Evolutionary conservation across 2,888 invertebrate species (phyloP).

Genomic region (Chironomus tentans): DNA sequence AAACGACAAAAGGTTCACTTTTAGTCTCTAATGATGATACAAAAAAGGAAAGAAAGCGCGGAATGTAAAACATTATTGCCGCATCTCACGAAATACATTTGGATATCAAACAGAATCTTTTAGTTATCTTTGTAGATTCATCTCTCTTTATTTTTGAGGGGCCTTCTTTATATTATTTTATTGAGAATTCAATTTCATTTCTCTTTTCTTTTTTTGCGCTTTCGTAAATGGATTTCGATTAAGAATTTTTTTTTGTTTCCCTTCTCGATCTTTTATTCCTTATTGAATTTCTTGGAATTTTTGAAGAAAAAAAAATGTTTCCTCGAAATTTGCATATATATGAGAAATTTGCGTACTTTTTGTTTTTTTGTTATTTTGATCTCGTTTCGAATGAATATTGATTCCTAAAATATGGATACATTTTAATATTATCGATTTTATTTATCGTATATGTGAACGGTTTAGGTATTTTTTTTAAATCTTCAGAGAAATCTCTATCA

Average conservation of each 20-base stretch:
- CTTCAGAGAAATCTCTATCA: no score
- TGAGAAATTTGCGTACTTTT: neutral
- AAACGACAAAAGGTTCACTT: neutral
- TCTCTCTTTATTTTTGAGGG: neutral
- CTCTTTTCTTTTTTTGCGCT: neutral
- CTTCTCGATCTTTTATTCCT: neutral
- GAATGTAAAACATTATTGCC: neutral
- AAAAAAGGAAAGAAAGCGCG: neutral
- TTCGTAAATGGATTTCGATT: neutral
- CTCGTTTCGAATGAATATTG: no score
- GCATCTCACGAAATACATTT: neutral
- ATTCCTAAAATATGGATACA: no score
- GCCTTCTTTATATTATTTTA: neutral
- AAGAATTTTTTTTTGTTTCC: neutral
- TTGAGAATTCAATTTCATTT: neutral
- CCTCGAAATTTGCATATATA: neutral
- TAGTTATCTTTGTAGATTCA: neutral
- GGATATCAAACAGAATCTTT: neutral
- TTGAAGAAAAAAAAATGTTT: neutral
- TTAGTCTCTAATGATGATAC: neutral
- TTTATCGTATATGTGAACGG: no score
- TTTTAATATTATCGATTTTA: no score
- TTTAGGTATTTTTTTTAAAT: no score
- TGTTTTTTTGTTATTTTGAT: no score
- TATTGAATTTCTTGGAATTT: neutral